These are phyloP conservation scores for Eulimnadia texana DNA, from an alignment of 1,140 invertebrate genomes.

Conservation along the genomic window DNA sequence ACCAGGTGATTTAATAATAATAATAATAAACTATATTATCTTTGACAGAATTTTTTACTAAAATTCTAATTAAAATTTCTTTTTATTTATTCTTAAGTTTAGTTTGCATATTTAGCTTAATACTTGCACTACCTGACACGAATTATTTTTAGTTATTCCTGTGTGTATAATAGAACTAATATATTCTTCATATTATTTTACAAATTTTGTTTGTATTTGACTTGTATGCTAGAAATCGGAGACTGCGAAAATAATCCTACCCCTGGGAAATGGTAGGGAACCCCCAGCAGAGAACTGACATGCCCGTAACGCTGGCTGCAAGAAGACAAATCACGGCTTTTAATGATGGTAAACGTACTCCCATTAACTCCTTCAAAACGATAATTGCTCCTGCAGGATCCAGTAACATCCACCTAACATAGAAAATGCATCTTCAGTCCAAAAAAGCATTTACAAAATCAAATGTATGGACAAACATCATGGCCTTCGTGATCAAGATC, in stretches of 20 bases:
- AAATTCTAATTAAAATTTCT: too few relatives aligned
- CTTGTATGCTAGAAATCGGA: too few relatives aligned
- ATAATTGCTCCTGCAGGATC: conserved; percentile 68
- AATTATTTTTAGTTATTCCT: too few relatives aligned
- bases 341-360: conserved; percentile 55
- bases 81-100: too few relatives aligned
- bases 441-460: not conserved
- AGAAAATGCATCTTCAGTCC: not conserved
- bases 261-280: conserved; percentile 51
- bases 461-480: conserved; percentile 36
- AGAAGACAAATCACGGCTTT: conserved; percentile 55
- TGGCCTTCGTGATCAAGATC: conserved; percentile 39
- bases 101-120: too few relatives aligned
- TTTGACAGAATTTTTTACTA: too few relatives aligned
- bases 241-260: conserved; percentile 34
- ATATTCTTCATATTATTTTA: too few relatives aligned
- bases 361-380: conserved; percentile 47
- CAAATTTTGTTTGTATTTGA: too few relatives aligned
- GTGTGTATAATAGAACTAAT: too few relatives aligned
- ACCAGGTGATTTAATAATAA: too few relatives aligned
- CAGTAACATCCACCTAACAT: conserved; percentile 56
- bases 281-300: conserved; percentile 61
- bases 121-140: too few relatives aligned
- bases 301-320: conserved; percentile 60
- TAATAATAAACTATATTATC: too few relatives aligned